Evolutionary conservation across 2,113 vertebrate genomes (phyloP).

Genomic region (Apaloderma vittatum): DNA sequence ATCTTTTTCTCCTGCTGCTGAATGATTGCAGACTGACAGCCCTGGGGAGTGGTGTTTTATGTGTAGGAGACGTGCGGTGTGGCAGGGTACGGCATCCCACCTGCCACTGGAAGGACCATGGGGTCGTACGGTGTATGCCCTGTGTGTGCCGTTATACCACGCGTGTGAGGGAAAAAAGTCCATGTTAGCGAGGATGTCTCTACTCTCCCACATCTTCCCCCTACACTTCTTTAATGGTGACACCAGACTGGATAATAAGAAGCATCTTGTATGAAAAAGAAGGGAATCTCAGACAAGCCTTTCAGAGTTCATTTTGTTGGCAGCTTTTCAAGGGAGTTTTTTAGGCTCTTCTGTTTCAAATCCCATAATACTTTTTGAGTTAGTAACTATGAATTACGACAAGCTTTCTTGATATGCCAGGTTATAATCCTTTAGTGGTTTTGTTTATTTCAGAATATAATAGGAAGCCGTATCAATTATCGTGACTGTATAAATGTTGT

Average conservation of each 20-base stretch:
- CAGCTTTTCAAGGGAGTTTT: conserved; percentile 63
- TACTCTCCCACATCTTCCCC: background rate
- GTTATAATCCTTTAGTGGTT: conserved; percentile 50
- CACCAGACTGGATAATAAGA: conserved; percentile 60
- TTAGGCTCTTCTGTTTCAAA: conserved; percentile 54
- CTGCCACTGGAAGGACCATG: background rate
- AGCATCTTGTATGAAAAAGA: background rate
- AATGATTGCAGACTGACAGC: conserved; percentile 34
- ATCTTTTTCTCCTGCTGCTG: conserved; percentile 29
- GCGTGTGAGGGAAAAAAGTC: background rate
- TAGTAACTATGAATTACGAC: conserved; percentile 52
- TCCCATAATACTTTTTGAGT: conserved; percentile 49
- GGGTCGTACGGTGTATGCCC: background rate
- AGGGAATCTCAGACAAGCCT: conserved; percentile 45
- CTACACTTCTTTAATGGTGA: conserved; percentile 35
- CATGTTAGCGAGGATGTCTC: background rate
- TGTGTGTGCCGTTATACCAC: background rate
- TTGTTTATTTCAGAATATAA: conserved; percentile 72
- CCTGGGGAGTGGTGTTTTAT: background rate
- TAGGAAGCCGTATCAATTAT: conserved; percentile 71
- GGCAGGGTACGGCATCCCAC: background rate
- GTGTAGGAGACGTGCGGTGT: background rate
- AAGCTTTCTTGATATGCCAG: conserved; percentile 64
- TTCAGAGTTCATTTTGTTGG: conserved; percentile 73
- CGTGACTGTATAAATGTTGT: conserved; percentile 53